Base-by-base conservation (phyloP, 2,113 vertebrate genomes). In the Triplophysa dalaica region DNA sequence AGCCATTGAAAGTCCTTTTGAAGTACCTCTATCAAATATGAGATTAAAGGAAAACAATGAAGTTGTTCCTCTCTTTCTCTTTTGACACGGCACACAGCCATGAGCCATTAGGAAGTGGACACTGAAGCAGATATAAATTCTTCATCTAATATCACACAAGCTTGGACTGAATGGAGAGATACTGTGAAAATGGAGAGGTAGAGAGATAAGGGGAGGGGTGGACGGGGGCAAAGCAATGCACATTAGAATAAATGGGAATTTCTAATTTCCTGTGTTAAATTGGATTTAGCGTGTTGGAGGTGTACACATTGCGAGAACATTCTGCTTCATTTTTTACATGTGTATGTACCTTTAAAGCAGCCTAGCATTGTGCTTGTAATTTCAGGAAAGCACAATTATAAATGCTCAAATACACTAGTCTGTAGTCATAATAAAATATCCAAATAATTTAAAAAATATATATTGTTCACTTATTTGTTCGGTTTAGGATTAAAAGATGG, bases 241-340 rank as follows among this genome's bases (percentile, higher is more conserved):
- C 90, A 91, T 90, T 90, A 89, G 86, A 88, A 87, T 69, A 88
- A 90, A 93, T 86, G 82, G 85, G 88, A 90, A 90, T 87, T 85
- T 90, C 88, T 89, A 22, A 91, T 92, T 90, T 92, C 86, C 85
- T 75, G 82, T 78, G 82, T 65, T 83, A 89, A 86, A 90, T 87
- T 91, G 84, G 87, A 88, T 89, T 90, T 86, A 84, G 87, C 84
- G 88, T 89, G 86, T 84, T 8, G 0, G 45, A 82, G 81, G 84
- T 89, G 83, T 38, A 24, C 22, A n/a, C 82, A 87, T 86, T 87
- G 87, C 86, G 86, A 87, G 85, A 88, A 85, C 87, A 89, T 88
- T 81, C 33, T 38, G 33, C 33, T 7, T 38, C 33, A 29, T 38
- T 38, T 38, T 38, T 38, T 38, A 38, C 33, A 38, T 7, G 33